Conservation (phyloP, 2,888 invertebrate species). For the Eubasilissa splendida region DNA sequence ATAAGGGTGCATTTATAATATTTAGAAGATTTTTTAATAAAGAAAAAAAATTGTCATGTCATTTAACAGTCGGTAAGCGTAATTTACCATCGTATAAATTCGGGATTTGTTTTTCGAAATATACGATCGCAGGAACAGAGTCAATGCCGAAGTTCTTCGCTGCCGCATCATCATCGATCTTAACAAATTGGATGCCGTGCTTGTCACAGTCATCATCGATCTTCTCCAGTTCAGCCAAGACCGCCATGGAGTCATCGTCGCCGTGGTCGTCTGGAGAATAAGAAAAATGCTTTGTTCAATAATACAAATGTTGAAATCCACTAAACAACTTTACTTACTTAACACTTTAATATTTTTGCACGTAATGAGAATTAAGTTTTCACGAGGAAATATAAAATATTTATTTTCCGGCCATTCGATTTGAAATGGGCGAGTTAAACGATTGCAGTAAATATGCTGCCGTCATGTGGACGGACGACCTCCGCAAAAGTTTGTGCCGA, state of each 20-base stretch:
- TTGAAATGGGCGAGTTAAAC: too few species aligned
- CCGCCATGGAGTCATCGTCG: conserved; percentile 90
- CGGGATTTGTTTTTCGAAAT: conserved; percentile 94
- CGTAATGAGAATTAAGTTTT: too few species aligned
- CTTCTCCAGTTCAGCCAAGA: conserved; percentile 89
- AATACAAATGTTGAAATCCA: too few species aligned
- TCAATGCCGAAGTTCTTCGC: conserved; percentile 91
- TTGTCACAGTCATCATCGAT: conserved; percentile 95
- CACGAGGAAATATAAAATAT: too few species aligned
- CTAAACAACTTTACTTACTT: too few species aligned
- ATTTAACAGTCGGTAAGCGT: neutral
- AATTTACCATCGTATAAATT: conserved; percentile 89
- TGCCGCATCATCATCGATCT: conserved; percentile 90
- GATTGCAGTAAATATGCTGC: too few species aligned
- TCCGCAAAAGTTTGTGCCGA: too few species aligned
- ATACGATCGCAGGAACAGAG: conserved; percentile 87
- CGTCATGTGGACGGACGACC: too few species aligned
- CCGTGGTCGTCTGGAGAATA: conserved; percentile 86
- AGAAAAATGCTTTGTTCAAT: conserved; percentile 10
- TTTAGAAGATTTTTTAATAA: neutral
- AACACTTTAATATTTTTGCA: too few species aligned
- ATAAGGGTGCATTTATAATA: neutral
- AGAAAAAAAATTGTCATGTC: neutral
- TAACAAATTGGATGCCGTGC: conserved; percentile 93
- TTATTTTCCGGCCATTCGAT: too few species aligned